Conservation (phyloP, 2,797 vertebrate species). For the Buphagus erythrorhynchus region DNA sequence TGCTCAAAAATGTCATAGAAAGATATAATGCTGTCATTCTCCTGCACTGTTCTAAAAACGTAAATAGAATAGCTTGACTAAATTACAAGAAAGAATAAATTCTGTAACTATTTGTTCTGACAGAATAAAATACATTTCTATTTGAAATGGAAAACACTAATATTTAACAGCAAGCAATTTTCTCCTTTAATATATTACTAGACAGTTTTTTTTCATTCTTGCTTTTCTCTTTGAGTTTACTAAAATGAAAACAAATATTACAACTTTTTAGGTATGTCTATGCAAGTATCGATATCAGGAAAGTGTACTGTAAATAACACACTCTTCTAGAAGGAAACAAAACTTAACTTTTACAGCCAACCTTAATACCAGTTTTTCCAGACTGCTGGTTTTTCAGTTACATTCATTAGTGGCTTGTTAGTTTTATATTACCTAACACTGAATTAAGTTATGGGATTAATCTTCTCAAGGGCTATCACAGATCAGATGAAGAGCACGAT, state of each 20-base stretch:
- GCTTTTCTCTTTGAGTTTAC: not conserved
- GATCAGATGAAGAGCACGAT: not conserved
- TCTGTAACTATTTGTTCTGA: not conserved
- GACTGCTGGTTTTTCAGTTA: not conserved
- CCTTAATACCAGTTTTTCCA: not conserved
- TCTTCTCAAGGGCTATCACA: not conserved
- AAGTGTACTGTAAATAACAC: not conserved
- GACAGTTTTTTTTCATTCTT: not conserved
- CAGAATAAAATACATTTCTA: not conserved
- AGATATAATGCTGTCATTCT: not conserved
- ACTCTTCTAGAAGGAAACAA: not conserved
- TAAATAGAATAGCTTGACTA: not conserved
- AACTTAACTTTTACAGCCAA: not conserved
- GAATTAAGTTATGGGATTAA: not conserved
- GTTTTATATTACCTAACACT: not conserved
- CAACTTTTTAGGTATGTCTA: not conserved
- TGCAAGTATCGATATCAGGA: not conserved
- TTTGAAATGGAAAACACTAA: slow-evolving; percentile 4
- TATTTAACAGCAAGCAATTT: not conserved
- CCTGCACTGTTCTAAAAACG: not conserved
- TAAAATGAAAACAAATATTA: not conserved
- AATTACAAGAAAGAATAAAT: not conserved
- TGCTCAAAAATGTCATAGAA: slow-evolving; percentile 16
- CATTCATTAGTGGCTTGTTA: not conserved
- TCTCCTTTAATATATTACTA: not conserved